phyloP scores from a whole-genome alignment of 2,888 invertebrate genomes.

The Drosophila emarginata region DNA sequence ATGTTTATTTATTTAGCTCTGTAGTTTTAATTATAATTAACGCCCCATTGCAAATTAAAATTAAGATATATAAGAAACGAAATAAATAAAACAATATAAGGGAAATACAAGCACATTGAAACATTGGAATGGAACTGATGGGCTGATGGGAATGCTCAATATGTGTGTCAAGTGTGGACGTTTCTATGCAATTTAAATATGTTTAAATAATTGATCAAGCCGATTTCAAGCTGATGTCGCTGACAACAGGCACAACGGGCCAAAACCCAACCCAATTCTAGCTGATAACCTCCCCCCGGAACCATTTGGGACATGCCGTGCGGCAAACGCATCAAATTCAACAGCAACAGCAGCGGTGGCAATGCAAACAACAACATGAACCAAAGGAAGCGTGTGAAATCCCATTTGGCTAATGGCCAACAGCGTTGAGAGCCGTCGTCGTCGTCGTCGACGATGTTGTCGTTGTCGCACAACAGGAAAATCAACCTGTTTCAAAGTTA shows the following conservation, averaged over 20 bases:
- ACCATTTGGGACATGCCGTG: slow-evolving; percentile 48
- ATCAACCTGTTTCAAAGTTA: slow-evolving; percentile 69
- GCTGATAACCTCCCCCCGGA: background rate
- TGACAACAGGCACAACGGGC: slow-evolving; percentile 23
- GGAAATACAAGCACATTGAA: background rate
- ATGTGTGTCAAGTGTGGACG: slow-evolving; percentile 9
- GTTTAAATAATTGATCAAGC: slow-evolving; percentile 70
- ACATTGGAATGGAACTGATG: background rate
- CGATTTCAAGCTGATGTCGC: slow-evolving; percentile 19
- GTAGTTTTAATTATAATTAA: slow-evolving; percentile 77
- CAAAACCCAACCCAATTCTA: slow-evolving; percentile 8
- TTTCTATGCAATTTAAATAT: slow-evolving; percentile 31
- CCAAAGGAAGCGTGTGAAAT: slow-evolving; percentile 73
- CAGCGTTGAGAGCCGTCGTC: slow-evolving; percentile 23
- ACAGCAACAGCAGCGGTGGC: background rate
- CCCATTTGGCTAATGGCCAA: slow-evolving; percentile 78
- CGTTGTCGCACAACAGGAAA: slow-evolving; percentile 53
- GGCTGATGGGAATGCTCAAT: background rate
- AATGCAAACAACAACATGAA: background rate
- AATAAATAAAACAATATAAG: background rate
- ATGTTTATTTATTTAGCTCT: slow-evolving; percentile 59
- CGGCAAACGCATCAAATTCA: slow-evolving; percentile 36
- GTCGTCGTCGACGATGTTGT: background rate
- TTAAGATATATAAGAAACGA: background rate
- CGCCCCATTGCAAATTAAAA: slow-evolving; percentile 63